Conservation (phyloP, 2,113 vertebrate species). For the Alouatta palliata region DNA sequence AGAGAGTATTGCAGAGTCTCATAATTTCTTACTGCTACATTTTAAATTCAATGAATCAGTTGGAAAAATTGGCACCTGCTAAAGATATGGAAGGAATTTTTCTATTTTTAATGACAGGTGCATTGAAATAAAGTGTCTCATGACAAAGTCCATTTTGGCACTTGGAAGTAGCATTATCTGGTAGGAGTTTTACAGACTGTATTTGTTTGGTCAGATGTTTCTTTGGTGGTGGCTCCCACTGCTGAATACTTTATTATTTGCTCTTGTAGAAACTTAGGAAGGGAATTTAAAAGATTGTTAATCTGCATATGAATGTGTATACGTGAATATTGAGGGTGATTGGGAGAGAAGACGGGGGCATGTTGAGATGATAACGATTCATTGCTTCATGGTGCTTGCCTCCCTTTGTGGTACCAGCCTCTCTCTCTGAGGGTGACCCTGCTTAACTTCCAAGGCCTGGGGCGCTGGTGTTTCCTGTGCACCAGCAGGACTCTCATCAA, state of each 20-base stretch:
- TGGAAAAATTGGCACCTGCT: neutral
- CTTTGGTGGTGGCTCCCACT: neutral
- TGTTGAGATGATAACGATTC: neutral
- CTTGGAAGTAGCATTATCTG: neutral
- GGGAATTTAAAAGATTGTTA: neutral
- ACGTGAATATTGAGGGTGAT: neutral
- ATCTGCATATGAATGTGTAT: neutral
- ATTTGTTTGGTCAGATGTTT: constrained; percentile 19
- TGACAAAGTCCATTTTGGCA: neutral
- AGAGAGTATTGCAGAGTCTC: neutral
- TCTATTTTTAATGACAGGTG: constrained; percentile 17
- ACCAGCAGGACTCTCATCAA: neutral
- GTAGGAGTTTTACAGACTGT: neutral
- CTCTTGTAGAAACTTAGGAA: neutral
- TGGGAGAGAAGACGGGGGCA: neutral
- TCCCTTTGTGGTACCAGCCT: neutral
- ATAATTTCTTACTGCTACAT: neutral
- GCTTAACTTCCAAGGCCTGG: neutral
- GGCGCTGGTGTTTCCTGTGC: neutral
- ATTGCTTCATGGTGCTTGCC: neutral
- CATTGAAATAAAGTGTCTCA: neutral
- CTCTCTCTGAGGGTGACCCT: neutral
- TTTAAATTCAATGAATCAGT: constrained; percentile 15
- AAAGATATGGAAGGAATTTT: constrained; percentile 14
- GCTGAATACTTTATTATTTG: constrained; percentile 29